These are phyloP conservation scores for Sphenodon punctatus DNA, from an alignment of 2,797 vertebrate species.

Conservation along the genomic window DNA sequence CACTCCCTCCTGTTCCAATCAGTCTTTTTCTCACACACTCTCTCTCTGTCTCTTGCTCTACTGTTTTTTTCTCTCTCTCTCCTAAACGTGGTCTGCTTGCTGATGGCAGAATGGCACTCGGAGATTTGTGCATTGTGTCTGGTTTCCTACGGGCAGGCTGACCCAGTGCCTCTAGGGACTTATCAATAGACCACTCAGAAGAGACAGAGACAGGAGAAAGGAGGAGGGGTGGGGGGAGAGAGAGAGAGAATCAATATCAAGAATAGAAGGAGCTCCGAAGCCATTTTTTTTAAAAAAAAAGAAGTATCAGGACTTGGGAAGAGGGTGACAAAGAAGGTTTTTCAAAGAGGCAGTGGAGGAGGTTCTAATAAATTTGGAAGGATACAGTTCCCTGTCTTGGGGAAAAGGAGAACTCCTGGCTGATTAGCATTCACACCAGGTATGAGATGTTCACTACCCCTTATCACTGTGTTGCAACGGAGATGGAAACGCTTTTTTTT, in stretches of 20 bases:
- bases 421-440: slow-evolving; percentile 99
- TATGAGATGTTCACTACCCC: slow-evolving; percentile 97
- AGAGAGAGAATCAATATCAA: slow-evolving; percentile 81
- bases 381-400: slow-evolving; percentile 97
- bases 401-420: slow-evolving; percentile 95
- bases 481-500: slow-evolving; percentile 82
- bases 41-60: slow-evolving; percentile 67
- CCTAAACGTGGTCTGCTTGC: slow-evolving; percentile 92
- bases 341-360: slow-evolving; percentile 87
- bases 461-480: slow-evolving; percentile 94
- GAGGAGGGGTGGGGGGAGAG: slow-evolving; percentile 73
- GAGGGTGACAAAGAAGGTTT: slow-evolving; percentile 84
- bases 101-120: slow-evolving; percentile 93
- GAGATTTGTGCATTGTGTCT: slow-evolving; percentile 99
- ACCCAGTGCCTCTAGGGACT: slow-evolving; percentile 96
- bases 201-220: slow-evolving; percentile 89
- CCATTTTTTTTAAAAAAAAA: slow-evolving; percentile 83
- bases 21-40: slow-evolving; percentile 66
- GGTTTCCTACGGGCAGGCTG: slow-evolving; percentile 98
- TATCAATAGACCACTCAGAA: slow-evolving; percentile 98
- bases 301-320: slow-evolving; percentile 84
- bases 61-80: slow-evolving; percentile 75
- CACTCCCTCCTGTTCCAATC: slow-evolving; percentile 67
- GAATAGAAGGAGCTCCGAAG: slow-evolving; percentile 83
- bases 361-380: slow-evolving; percentile 99